Evolutionary conservation across 2,888 invertebrate species (phyloP).

Genomic region (Metalampra italica): DNA sequence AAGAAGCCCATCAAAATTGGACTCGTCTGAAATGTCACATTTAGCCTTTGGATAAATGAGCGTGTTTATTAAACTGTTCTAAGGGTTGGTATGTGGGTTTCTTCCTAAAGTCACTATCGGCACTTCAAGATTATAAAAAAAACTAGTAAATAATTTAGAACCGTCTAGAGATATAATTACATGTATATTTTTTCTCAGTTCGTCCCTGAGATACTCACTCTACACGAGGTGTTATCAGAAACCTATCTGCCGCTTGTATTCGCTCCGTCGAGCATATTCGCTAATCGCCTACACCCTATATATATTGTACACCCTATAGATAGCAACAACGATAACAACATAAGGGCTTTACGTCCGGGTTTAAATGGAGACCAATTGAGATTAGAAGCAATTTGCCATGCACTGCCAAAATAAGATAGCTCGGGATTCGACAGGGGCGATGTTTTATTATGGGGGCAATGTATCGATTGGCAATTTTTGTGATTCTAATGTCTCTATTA

Average conservation of each 20-base stretch:
- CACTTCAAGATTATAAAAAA: too few species aligned
- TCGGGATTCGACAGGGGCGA: conserved; percentile 23
- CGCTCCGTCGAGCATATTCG: conserved; percentile 54
- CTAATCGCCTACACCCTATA: conserved; percentile 61
- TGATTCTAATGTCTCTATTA: background rate
- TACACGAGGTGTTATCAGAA: conserved; percentile 43
- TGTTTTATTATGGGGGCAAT: conserved; percentile 12
- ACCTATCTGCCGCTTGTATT: conserved; percentile 45
- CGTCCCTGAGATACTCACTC: conserved; percentile 16
- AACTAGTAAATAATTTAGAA: too few species aligned
- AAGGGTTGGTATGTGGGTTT: too few species aligned
- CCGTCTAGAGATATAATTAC: too few species aligned
- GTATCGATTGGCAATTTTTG: conserved; percentile 4
- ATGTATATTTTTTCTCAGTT: too few species aligned
- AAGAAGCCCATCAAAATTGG: too few species aligned
- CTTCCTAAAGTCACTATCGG: too few species aligned
- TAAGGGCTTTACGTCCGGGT: conserved; percentile 58
- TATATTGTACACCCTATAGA: conserved; percentile 41
- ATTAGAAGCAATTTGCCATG: conserved; percentile 67
- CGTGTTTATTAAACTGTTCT: too few species aligned
- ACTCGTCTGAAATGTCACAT: too few species aligned
- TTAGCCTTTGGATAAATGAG: too few species aligned
- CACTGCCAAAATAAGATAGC: conserved; percentile 49
- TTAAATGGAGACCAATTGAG: conserved; percentile 46
- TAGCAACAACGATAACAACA: conserved; percentile 41